Base-by-base conservation (phyloP, 1,140 invertebrate species). In the Drosophila mauritiana region DNA sequence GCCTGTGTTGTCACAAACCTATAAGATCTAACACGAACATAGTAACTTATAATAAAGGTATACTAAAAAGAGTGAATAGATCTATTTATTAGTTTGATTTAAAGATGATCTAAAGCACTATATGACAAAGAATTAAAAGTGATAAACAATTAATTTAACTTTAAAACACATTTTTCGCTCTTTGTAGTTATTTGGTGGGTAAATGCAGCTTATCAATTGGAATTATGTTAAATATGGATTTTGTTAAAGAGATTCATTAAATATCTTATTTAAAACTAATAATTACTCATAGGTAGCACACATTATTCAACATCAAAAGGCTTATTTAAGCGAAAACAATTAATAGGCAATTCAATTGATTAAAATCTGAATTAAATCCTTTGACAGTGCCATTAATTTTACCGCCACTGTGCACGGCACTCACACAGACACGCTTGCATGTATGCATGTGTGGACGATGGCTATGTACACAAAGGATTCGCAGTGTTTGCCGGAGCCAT, bases 1-100 rank as follows among this genome's bases (percentile, higher is more conserved):
- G 74, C 55, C 73, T 56, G 55, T 73, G 74, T 70, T 82, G 79
- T 65, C 80, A 65, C 69, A 74, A 54, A 58, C 68, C 56, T 56
- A 78, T 78, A 64, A 55, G 36, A 52, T 37, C 3, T 31, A 2
- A 6, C 48, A 15, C 11, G 15, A 5, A 34, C 31, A 51, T 51
- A 51, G 46, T 7, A 31, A 39, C 4, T 7, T 4, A 6, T 20
- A 37, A 31, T 13, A 37, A 34, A 34, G 27, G 15, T 37, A 11
- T 4, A 11, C 15, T 17, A n/a, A 11, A 31, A 36, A 6, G 43
- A 10, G 2, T 1, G 31, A 34, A 27, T 37, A 7, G 0, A 37
- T 37, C 10, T 37, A 37, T 37, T 37, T 37, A 10, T 37, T 13
- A 11, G 27, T 31, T 8, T 3, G 27, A 31, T 3, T 8, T 31